Percentiles rank a stretch among this genome's conserved stretches.
These are phyloP conservation scores for Hemithea aestivaria DNA, from an alignment of 2,888 invertebrate species.

Conservation along the genomic window DNA sequence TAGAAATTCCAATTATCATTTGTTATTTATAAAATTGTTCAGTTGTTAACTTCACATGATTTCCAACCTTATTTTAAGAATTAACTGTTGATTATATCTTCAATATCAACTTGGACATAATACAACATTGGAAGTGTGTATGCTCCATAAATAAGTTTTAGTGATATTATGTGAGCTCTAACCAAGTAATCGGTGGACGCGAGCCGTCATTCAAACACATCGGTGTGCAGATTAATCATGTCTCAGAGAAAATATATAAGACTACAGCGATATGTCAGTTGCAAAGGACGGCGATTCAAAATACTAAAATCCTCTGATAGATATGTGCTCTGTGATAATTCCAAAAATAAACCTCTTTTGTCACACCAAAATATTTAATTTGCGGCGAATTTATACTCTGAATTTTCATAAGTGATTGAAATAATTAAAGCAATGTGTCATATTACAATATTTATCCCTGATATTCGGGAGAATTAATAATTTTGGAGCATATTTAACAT, in stretches of 20 bases:
- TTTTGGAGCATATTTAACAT: conserved; percentile 54
- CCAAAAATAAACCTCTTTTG: conserved; percentile 35
- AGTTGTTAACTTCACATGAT: too few species aligned
- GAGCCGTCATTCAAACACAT: conserved; percentile 28
- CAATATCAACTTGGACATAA: conserved; percentile 16
- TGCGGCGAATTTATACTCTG: conserved; percentile 21
- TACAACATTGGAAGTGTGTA: conserved; percentile 15
- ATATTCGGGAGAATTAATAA: conserved; percentile 26
- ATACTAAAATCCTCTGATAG: conserved; percentile 27
- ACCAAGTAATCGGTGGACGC: conserved; percentile 9
- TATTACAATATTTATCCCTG: conserved; percentile 17
- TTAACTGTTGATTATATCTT: background rate
- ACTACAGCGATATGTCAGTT: conserved; percentile 59
- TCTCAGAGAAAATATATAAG: conserved; percentile 28
- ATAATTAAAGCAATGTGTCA: conserved; percentile 17
- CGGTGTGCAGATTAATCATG: conserved; percentile 27
- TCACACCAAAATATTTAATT: conserved; percentile 31
- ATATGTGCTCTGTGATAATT: conserved; percentile 36
- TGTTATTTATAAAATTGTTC: too few species aligned
- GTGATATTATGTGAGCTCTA: conserved; percentile 13
- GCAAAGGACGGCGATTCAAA: conserved; percentile 30
- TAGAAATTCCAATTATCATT: too few species aligned
- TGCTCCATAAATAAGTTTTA: conserved; percentile 19
- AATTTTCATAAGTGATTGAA: conserved; percentile 27
- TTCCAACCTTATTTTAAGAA: too few species aligned